Evolutionary conservation across 2,888 invertebrate genomes (phyloP), one percentile per base, ranked within the genome.

Genomic region (Dynastes tityus): DNA sequence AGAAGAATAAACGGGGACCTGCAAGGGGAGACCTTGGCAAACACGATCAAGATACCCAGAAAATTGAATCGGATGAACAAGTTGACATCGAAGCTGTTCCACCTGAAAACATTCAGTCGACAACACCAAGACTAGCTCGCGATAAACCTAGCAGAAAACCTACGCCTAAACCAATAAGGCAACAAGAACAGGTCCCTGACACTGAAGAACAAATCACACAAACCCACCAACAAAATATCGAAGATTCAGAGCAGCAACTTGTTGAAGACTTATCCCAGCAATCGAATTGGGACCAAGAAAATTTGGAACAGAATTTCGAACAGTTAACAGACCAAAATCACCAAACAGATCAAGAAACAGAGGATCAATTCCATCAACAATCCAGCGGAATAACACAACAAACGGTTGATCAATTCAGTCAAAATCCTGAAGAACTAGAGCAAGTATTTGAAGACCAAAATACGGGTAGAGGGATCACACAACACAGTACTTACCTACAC

Each of bases 61-160:
- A 64, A 37, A 64, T 37, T 32, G 64, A 64, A 32, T 45, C 45
- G 1, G 8, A 45, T 11, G 45, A 45, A 22, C 32, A 9, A 11
- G 73, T 58, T 11, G 73, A 55, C 11, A 40, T 73, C 16, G 73
- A 73, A 40, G 73, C 55, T 2, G 40, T 40, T 58, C 73, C 73
- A 2, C 22, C 58, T 22, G 58, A 73, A 58, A 53, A 22, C 13
- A 13, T 13, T n/a, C 40, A 73, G 27, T 40, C 58, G 5, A 22
- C 73, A 5, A 73, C 73, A 9, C 32, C 9, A 22, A 73, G n/a
- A 58, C 58, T 73, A 11, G 73, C 73, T n/a, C 55, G 73, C 16
- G 22, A 73, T 40, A 73, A 40, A 40, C 58, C 73, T n/a, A 73
- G 73, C n/a, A 37, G 22, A 4, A 73, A 37, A 22, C 73, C 73